Base-by-base conservation (phyloP, 2,888 invertebrate species). In the Cheilosia vernalis region DNA sequence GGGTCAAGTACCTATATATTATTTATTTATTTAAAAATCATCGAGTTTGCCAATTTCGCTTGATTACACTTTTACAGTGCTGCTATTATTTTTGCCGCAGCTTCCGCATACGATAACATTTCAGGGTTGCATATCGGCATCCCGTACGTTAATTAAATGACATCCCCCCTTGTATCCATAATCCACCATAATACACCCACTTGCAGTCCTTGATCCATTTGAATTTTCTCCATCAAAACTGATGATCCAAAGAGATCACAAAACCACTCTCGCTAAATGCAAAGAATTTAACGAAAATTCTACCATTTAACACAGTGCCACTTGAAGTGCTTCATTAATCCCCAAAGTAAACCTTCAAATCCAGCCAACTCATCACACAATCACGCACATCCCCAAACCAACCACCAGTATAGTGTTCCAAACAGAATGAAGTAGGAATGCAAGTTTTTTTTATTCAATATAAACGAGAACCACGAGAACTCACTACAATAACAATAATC, bases 301-400 rank as follows among this genome's bases (percentile, higher is more conserved):
- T 37, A 73, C 51, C 76, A 81, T 81, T 85, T 72, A 81, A 81
- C 76, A 85, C 72, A 49, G 58, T 56, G 60, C 51, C 67, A 69
- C 80, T 81, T 81, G 63, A 81, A 85, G 80, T 80, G 81, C 72
- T 76, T 49, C 77, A 61, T 58, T 85, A 85, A 85, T 81, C 80
- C 72, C 55, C 27, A 60, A 74, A 79, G 79, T 76, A 84, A 84
- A 80, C 74, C 63, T 58, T 56, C 61, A 44, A 80, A 85, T 80
- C 81, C 72, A 80, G 72, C 67, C 49, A 72, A 70, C 80, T 81
- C 72, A 67, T 70, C 70, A 24, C 49, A 60, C 74, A 85, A 67
- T 56, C 51, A 72, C 66, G 61, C 67, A 76, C 78, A 70, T 2
- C 17, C 47, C 47, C 56, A 56, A 64, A 42, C 67, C 27, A 47